Evolutionary conservation across 1,140 invertebrate species (phyloP).

Genomic region (Cryptotermes secundus): DNA sequence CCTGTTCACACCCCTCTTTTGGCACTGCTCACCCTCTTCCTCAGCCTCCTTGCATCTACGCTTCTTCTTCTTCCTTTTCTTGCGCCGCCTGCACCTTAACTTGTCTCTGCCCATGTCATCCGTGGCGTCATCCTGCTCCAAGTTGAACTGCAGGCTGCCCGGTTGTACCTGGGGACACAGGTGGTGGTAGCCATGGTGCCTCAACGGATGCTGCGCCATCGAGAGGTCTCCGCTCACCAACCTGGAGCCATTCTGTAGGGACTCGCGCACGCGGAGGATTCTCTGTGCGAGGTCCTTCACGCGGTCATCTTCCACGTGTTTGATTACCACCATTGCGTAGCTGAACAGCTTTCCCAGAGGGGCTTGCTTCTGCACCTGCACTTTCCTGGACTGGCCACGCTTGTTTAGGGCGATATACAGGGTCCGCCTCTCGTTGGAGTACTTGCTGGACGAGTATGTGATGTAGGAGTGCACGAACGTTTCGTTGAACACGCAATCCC

Average conservation of each 20-base stretch:
- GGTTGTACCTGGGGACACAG: neutral
- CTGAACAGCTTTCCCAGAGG: conserved; percentile 69
- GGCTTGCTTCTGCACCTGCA: conserved; percentile 63
- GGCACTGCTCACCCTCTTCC: conserved; percentile 45
- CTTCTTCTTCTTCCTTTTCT: conserved; percentile 36
- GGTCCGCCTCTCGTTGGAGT: conserved; percentile 68
- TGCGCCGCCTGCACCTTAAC: conserved; percentile 28
- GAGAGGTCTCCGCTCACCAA: neutral
- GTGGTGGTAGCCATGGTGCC: conserved; percentile 33
- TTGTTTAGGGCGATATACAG: conserved; percentile 75
- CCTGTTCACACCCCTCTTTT: conserved; percentile 44
- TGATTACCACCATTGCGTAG: conserved; percentile 68
- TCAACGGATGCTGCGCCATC: neutral
- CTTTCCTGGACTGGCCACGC: conserved; percentile 65
- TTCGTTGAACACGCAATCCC: conserved; percentile 85
- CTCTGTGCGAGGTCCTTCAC: conserved; percentile 46
- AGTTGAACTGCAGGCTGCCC: too few relatives aligned
- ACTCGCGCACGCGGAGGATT: neutral
- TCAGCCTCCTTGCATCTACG: conserved; percentile 29
- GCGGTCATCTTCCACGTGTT: conserved; percentile 59
- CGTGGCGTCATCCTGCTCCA: neutral
- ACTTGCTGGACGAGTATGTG: conserved; percentile 74
- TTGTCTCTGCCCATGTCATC: neutral
- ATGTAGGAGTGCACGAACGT: conserved; percentile 83
- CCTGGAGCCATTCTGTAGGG: neutral